phyloP scores from a whole-genome alignment of 2,113 vertebrate genomes.

The Camelus dromedarius region DNA sequence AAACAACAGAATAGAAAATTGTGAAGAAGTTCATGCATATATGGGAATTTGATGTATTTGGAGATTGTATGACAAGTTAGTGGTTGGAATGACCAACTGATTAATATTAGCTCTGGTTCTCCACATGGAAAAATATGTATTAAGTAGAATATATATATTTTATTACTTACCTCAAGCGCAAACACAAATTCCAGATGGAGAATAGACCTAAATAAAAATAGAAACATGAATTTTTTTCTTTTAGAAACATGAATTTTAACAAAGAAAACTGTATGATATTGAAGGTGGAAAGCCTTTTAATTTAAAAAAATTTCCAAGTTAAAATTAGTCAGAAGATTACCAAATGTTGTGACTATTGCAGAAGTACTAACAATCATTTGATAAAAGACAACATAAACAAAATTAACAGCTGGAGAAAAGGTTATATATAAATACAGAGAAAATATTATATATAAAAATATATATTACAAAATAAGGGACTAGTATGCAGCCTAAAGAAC shows the following conservation, averaged over 20 bases:
- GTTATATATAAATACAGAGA: not conserved
- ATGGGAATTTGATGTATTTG: not conserved
- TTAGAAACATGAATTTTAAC: not conserved
- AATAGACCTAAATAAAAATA: not conserved
- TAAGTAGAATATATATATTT: not conserved
- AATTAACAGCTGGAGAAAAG: not conserved
- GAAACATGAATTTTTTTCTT: not conserved
- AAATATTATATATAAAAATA: not conserved
- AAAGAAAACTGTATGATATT: not conserved
- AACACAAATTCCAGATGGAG: not conserved
- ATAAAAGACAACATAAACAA: not conserved
- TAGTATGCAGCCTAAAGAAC: not conserved
- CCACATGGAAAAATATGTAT: not conserved
- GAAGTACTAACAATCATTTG: not conserved
- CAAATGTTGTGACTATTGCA: not conserved
- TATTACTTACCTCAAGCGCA: not conserved
- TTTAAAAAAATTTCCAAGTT: not conserved
- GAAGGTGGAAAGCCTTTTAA: not conserved
- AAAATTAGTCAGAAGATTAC: not conserved
- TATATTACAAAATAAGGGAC: not conserved
- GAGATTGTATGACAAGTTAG: not conserved
- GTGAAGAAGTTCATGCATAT: not conserved
- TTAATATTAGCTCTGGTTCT: not conserved
- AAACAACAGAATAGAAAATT: not conserved
- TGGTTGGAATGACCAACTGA: not conserved